Conservation (phyloP, 2,888 invertebrate genomes). For the Lucinisca nassula region DNA sequence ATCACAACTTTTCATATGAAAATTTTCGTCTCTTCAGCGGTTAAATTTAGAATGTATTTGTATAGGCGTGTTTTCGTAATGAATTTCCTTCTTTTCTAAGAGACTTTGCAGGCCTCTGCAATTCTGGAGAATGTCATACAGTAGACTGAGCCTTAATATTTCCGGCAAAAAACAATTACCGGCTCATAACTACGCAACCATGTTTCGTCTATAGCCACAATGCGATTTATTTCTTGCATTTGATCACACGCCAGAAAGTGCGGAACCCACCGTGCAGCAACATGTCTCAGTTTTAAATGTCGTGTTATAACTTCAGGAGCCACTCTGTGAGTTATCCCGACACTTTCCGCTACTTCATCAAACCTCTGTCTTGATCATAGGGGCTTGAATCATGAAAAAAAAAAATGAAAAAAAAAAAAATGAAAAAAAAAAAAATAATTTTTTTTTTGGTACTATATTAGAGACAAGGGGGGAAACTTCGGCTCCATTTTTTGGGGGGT, state of each 20-base stretch:
- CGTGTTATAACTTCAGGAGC: background rate
- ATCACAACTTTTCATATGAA: too few relatives aligned
- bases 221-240: background rate
- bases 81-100: background rate
- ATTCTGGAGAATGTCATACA: background rate
- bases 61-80: too few relatives aligned
- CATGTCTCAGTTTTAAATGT: background rate
- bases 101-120: background rate
- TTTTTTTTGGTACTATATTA: too few relatives aligned
- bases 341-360: constrained; percentile 5
- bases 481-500: too few relatives aligned
- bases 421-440: too few relatives aligned
- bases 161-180: too few relatives aligned
- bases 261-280: background rate
- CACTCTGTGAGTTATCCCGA: constrained; percentile 3
- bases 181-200: constrained; percentile 14
- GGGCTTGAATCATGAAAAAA: too few relatives aligned
- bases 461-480: too few relatives aligned
- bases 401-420: too few relatives aligned
- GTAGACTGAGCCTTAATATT: background rate
- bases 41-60: too few relatives aligned
- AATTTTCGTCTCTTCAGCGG: too few relatives aligned
- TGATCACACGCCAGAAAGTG: background rate
- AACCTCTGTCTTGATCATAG: too few relatives aligned
- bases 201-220: constrained; percentile 13